Evolutionary conservation across 2,113 vertebrate species (phyloP), one percentile per base, ranked within the genome.

Genomic region (Myrmecobius fasciatus): DNA sequence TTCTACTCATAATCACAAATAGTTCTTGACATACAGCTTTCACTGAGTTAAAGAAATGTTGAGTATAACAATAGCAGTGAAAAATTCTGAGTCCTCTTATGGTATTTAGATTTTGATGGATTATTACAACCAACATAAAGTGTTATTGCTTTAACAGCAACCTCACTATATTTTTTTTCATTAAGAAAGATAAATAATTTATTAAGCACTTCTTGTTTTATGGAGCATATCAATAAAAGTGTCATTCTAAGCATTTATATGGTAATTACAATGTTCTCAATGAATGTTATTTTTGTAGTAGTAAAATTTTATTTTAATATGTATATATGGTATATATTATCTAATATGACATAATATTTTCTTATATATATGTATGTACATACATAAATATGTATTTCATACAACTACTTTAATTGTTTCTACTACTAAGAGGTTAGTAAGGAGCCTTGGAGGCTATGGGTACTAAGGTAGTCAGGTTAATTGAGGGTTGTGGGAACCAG

Each of bases 51-150:
- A 10, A 54, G 2, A 53, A 93, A 52, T 51, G 7, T 1, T 93
- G 89, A 95, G 28, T 54, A 92, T 95, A 90, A 96, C 96, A 96
- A 97, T 94, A 95, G 90, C 96, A 96, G 96, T 95, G 8, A 49
- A 96, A 96, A 56, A 95, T 25, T 24, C 28, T 54, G 24, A 26
- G n/a, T 25, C 1, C 1, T 2, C 91, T 2, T 96, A 93, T 95
- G 89, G 53, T 98, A 93, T 91, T 36, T 93, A 91, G 48, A 91
- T 36, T 52, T n/a, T 95, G 95, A 96, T 89, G 95, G 2, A 36
- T 24, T 95, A 92, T 97, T 94, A 94, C 94, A 11, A 92, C 0
- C 46, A 48, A 83, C 88, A 94, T 75, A 96, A 95, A 94, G 90
- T 94, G 3, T 92, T 53, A 52, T 48, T 92, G 20, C 0, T 49